Evolutionary conservation across 1,140 invertebrate species (phyloP), one percentile per base, ranked within the genome.

Genomic region (Drosophila ficusphila): DNA sequence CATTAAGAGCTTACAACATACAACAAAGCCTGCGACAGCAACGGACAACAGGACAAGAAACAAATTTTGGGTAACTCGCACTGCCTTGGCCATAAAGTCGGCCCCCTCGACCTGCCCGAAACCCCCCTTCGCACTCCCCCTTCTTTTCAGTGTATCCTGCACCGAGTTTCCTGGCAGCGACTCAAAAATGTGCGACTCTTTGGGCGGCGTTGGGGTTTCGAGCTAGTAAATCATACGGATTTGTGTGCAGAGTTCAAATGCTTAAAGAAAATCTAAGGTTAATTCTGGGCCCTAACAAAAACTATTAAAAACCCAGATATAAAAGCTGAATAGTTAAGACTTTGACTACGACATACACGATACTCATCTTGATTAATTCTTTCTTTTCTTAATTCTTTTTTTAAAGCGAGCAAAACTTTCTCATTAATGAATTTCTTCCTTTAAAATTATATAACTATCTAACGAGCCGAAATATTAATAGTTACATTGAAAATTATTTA

Each of bases 1-100:
- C 83, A 86, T 86, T 86, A 88, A 86, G 82, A 81, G 76, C 64
- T 69, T 67, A 75, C 64, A 61, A 71, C 75, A 71, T 67, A 75
- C 64, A 61, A 71, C 75, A 71, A 75, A 74, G 58, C 79, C 62
- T 67, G 36, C 60, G 62, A 60, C 67, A 65, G 51, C 61, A 68
- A 58, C 51, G 48, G 47, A 70, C 42, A 52, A 76, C 48, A 52
- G 47, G 44, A 60, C 31, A 70, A 83, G 73, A 76, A 82, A 78
- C 83, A 81, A 86, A 89, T 78, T 79, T 73, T 54, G 42, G 38
- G 46, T 74, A 67, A 33, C 69, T 29, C 19, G 19, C 42, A 33
- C 27, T 21, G 23, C 53, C 57, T 62, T 33, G 57, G 48, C 44
- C 74, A 48, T 64, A 73, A 74, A 82, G 34, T 49, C 31, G 19